These are phyloP conservation scores for Nothobranchius furzeri DNA, from an alignment of 2,113 vertebrate genomes.

Conservation along the genomic window DNA sequence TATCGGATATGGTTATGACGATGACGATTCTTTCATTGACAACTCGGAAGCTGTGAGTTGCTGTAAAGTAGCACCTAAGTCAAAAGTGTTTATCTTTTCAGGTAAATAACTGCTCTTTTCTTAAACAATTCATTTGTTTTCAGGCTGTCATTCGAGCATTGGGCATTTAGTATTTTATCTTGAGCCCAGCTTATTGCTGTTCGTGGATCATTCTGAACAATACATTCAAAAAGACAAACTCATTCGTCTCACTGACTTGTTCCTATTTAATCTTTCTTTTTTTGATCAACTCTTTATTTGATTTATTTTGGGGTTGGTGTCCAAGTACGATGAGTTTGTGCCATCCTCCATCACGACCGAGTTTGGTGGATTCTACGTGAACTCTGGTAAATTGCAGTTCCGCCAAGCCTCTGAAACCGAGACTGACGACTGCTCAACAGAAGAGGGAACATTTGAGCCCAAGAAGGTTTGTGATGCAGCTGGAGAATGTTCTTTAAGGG, in stretches of 20 bases:
- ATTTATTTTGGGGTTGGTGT: background rate
- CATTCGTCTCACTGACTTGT: too few relatives aligned
- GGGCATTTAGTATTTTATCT: too few relatives aligned
- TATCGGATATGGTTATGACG: constrained; percentile 94
- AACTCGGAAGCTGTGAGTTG: constrained; percentile 95
- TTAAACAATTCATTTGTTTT: too few relatives aligned
- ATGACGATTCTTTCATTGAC: constrained; percentile 96
- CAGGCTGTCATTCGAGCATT: too few relatives aligned
- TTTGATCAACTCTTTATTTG: background rate
- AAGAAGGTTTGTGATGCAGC: constrained; percentile 80
- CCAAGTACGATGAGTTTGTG: constrained; percentile 95
- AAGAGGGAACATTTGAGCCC: constrained; percentile 76
- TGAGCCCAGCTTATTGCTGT: too few relatives aligned
- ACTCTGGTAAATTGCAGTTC: constrained; percentile 90
- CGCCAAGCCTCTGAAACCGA: constrained; percentile 87
- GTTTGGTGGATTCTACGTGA: constrained; percentile 96
- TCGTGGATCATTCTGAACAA: too few relatives aligned
- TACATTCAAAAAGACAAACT: too few relatives aligned
- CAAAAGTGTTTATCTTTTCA: background rate
- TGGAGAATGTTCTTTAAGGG: background rate
- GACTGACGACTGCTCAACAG: constrained; percentile 73
- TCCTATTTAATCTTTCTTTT: too few relatives aligned
- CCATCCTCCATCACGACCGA: constrained; percentile 91
- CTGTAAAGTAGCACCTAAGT: background rate
- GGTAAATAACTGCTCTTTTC: background rate